A percentile compares a stretch with the other conserved stretches of the same genome.
phyloP scores from a whole-genome alignment of 2,797 vertebrate species.

The Momotus momota region DNA sequence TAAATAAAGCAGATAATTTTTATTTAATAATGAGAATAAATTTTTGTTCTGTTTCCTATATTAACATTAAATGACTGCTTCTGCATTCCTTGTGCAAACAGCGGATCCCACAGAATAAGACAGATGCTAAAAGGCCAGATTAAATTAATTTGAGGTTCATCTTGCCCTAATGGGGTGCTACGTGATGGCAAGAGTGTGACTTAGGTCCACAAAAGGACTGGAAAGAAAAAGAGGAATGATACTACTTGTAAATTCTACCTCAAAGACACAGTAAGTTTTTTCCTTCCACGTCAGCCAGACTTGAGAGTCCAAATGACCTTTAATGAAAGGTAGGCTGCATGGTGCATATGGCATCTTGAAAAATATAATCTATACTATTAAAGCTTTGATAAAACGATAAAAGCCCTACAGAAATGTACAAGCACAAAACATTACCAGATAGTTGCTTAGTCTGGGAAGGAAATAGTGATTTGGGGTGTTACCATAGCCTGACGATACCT shows the following conservation, averaged over 20 bases:
- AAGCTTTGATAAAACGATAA: not conserved
- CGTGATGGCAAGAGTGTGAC: not conserved
- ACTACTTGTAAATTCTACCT: not conserved
- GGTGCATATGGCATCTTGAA: not conserved
- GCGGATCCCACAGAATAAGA: not conserved
- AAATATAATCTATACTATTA: not conserved
- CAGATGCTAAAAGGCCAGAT: not conserved
- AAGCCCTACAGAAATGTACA: not conserved
- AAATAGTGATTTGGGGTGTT: not conserved
- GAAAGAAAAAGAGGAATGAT: not conserved
- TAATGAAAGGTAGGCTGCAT: not conserved
- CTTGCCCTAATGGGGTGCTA: not conserved
- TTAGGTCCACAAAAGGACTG: not conserved
- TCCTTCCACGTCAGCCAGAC: not conserved
- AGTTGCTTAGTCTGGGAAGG: not conserved
- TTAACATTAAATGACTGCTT: not conserved
- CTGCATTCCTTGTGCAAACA: not conserved
- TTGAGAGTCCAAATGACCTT: not conserved
- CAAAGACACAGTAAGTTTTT: not conserved
- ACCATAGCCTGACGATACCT: accelerated
- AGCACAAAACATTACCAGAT: not conserved
- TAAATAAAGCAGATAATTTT: not conserved
- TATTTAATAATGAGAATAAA: not conserved
- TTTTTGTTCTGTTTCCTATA: not conserved
- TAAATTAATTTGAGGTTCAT: not conserved